These are phyloP conservation scores for Tholera decimalis DNA, from an alignment of 2,888 invertebrate species.

Conservation along the genomic window DNA sequence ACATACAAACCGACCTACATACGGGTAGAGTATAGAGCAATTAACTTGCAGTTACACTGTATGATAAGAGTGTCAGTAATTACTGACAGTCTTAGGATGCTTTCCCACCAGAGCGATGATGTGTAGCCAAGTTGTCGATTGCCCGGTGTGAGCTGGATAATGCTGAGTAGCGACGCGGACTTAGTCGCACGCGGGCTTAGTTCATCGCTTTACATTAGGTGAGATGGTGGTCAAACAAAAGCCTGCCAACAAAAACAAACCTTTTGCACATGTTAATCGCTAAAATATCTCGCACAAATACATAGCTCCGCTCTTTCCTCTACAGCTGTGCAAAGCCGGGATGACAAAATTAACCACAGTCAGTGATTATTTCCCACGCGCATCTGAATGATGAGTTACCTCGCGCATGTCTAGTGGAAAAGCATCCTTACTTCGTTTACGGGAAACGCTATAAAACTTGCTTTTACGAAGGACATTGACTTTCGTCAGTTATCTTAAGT, in stretches of 20 bases:
- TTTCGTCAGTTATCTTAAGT: constrained; percentile 30
- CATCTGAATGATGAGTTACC: neutral
- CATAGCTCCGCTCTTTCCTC: neutral
- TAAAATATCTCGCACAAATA: neutral
- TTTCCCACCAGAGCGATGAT: neutral
- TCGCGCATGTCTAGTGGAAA: neutral
- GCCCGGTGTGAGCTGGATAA: neutral
- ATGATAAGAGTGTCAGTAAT: constrained; percentile 51
- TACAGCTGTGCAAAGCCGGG: neutral
- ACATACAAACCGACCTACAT: constrained; percentile 49
- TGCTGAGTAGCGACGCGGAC: neutral
- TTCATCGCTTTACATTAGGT: no score
- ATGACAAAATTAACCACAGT: neutral
- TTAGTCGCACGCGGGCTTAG: no score
- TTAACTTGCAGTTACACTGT: constrained; percentile 34
- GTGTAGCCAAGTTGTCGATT: neutral
- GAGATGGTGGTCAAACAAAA: no score
- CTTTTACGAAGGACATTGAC: constrained; percentile 37
- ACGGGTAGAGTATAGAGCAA: constrained; percentile 28
- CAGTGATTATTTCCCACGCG: neutral
- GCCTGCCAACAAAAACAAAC: no score
- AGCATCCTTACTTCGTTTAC: constrained; percentile 24
- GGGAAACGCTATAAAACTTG: constrained; percentile 41
- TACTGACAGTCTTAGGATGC: constrained; percentile 25
- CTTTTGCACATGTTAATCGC: no score